Evolutionary conservation across 2,113 vertebrate species (phyloP).

Genomic region (Peromyscus leucopus): DNA sequence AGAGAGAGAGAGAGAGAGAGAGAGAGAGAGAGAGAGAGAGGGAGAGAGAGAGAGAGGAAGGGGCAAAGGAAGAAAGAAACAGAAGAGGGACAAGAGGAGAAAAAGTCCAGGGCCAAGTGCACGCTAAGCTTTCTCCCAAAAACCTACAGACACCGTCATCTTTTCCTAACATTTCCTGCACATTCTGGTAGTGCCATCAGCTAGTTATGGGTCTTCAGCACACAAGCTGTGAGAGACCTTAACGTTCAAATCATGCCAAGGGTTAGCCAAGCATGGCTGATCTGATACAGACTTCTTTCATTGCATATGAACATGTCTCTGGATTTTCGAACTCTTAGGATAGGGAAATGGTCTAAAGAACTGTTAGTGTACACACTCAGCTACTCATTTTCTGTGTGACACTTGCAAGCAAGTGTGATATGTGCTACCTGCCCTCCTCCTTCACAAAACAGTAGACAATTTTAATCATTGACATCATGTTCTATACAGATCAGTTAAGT

Average conservation of each 20-base stretch:
- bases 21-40: too few species aligned
- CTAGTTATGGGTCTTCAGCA: neutral
- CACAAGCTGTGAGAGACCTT: neutral
- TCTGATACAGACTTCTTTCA: neutral
- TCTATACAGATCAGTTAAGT: slow-evolving; percentile 11
- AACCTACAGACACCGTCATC: neutral
- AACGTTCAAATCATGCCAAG: neutral
- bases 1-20: too few species aligned
- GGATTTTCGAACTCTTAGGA: neutral
- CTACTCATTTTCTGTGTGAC: neutral
- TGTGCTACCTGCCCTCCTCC: neutral
- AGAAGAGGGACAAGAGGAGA: too few species aligned
- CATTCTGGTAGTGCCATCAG: neutral
- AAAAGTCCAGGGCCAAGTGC: neutral
- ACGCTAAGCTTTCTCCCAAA: neutral
- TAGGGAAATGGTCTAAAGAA: neutral
- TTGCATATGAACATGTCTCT: neutral
- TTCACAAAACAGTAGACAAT: neutral
- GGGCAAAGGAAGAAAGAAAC: neutral
- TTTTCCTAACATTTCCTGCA: neutral
- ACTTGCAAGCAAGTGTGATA: neutral
- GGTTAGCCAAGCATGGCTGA: neutral
- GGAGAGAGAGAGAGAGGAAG: neutral
- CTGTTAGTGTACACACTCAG: neutral
- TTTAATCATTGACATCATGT: neutral